A percentile compares a stretch with the other conserved stretches of the same genome.
phyloP scores from a whole-genome alignment of 1,140 invertebrate species.

The Nylanderia fulva region DNA sequence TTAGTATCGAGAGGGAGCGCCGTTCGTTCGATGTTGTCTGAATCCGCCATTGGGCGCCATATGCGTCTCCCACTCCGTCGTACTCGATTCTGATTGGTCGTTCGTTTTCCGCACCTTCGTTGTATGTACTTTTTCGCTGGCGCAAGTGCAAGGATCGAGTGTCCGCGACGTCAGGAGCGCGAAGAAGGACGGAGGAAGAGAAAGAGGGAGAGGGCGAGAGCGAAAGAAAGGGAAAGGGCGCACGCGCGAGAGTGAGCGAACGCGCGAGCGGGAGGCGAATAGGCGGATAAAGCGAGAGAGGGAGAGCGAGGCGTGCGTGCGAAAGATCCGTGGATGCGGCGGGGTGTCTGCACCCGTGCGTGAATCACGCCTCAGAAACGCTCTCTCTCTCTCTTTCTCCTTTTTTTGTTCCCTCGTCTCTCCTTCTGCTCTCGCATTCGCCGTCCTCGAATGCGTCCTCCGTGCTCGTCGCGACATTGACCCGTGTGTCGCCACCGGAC shows the following conservation, averaged over 20 bases:
- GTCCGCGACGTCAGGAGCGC: neutral
- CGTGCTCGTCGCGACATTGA: conserved; percentile 69
- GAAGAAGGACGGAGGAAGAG: neutral
- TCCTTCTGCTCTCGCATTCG: conserved; percentile 47
- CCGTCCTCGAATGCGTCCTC: conserved; percentile 63
- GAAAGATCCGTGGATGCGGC: conserved; percentile 65
- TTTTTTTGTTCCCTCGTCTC: no score
- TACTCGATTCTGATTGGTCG: neutral
- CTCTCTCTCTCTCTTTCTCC: conserved; percentile 55
- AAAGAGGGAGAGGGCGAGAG: conserved; percentile 2
- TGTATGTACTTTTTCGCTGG: neutral
- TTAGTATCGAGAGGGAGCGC: neutral
- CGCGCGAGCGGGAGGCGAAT: conserved; percentile 10
- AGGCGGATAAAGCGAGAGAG: conserved; percentile 27
- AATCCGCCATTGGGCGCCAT: neutral
- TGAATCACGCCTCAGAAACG: conserved; percentile 77
- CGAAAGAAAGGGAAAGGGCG: conserved; percentile 36
- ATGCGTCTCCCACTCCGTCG: neutral
- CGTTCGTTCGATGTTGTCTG: neutral
- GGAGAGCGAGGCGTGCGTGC: conserved; percentile 20
- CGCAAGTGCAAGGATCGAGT: neutral
- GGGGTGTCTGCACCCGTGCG: conserved; percentile 75
- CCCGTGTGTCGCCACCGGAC: conserved; percentile 61
- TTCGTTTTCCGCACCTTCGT: no score
- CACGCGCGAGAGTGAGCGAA: conserved; percentile 44